phyloP scores from a whole-genome alignment of 2,113 vertebrate species.

The Rhineura floridana region DNA sequence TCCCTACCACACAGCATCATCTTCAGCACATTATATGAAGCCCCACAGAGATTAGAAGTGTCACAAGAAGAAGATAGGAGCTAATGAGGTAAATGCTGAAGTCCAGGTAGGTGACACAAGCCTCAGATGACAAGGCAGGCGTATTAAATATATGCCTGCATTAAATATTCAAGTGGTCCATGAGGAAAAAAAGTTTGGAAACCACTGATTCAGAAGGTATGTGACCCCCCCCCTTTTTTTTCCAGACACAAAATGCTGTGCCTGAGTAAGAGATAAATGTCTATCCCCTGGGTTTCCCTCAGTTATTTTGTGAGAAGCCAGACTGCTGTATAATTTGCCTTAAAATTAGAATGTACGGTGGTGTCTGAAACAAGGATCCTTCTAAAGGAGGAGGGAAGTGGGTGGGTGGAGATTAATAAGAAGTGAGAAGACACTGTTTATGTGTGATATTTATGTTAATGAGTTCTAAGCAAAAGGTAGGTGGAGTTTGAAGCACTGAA shows the following conservation, averaged over 20 bases:
- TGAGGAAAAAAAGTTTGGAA: too few relatives aligned
- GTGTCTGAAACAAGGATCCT: background rate
- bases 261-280: background rate
- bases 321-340: background rate
- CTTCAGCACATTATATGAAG: background rate
- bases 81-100: background rate
- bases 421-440: constrained; percentile 11
- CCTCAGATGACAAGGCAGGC: background rate
- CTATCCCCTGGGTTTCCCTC: background rate
- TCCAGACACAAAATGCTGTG: background rate
- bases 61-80: background rate
- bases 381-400: constrained; percentile 29
- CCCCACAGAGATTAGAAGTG: background rate
- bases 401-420: constrained; percentile 4
- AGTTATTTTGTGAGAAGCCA: background rate
- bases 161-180: too few relatives aligned
- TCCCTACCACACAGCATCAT: background rate
- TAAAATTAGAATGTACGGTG: background rate
- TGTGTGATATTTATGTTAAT: constrained; percentile 13
- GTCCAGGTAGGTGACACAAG: background rate
- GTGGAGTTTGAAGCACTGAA: constrained; percentile 1
- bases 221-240: background rate
- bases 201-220: too few relatives aligned
- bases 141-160: background rate
- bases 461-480: constrained; percentile 47